phyloP scores from a whole-genome alignment of 2,797 vertebrate species.

The Malacoctenus gilli region DNA sequence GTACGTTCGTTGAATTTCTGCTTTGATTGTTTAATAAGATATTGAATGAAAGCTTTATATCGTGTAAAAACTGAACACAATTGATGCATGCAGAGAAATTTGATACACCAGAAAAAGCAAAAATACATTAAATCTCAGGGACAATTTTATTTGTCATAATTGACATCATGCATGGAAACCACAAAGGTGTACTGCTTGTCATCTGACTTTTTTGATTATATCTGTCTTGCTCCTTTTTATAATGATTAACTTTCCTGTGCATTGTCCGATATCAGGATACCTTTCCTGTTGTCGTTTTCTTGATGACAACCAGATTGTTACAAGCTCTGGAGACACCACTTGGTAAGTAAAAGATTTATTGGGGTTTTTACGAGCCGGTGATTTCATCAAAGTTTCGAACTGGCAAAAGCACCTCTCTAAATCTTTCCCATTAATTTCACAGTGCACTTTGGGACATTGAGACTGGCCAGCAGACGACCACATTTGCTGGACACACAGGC shows the following conservation, averaged over 20 bases:
- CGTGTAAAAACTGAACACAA: too few relatives aligned
- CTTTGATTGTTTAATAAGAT: too few relatives aligned
- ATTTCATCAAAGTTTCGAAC: neutral
- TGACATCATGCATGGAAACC: too few relatives aligned
- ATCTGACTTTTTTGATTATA: too few relatives aligned
- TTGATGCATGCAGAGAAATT: too few relatives aligned
- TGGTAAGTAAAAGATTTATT: slow-evolving; percentile 84
- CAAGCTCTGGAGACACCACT: slow-evolving; percentile 99
- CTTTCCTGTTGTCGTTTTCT: slow-evolving; percentile 99
- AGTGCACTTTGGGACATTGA: slow-evolving; percentile 99
- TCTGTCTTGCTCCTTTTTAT: neutral
- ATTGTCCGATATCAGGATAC: slow-evolving; percentile 85
- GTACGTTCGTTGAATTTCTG: neutral
- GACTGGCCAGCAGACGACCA: slow-evolving; percentile 99
- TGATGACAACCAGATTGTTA: slow-evolving; percentile 99
- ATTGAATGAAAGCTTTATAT: too few relatives aligned
- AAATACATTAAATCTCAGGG: too few relatives aligned
- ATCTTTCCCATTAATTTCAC: slow-evolving; percentile 24
- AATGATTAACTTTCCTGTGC: neutral
- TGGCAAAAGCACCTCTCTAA: neutral
- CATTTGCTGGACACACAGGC: slow-evolving; percentile 97
- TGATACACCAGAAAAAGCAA: too few relatives aligned
- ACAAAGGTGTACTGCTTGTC: too few relatives aligned
- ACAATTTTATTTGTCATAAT: too few relatives aligned
- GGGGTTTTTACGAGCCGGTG: too few relatives aligned